Evolutionary conservation across 2,113 vertebrate genomes (phyloP).

Genomic region (Terrapene triunguis): DNA sequence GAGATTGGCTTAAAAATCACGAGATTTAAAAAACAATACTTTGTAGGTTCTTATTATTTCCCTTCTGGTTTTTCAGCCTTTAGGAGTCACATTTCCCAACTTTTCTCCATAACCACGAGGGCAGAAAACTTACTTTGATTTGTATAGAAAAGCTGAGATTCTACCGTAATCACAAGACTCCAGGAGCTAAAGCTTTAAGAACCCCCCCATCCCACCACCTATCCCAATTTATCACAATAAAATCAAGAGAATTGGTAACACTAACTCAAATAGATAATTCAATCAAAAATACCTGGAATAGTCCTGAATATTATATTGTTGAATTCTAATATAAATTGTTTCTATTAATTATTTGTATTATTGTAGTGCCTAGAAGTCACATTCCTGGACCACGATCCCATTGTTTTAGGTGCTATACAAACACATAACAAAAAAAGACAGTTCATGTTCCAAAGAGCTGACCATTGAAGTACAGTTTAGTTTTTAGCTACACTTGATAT

Average conservation of each 20-base stretch:
- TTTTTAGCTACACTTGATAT: not conserved
- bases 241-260: not conserved
- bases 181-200: not conserved
- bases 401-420: not conserved
- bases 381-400: not conserved
- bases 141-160: not conserved
- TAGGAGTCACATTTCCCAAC: not conserved
- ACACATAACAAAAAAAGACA: not conserved
- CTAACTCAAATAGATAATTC: rapidly evolving
- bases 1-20: not conserved
- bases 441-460: not conserved
- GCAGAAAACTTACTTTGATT: not conserved
- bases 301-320: too few species aligned
- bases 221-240: not conserved
- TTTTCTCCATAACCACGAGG: not conserved
- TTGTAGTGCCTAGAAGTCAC: not conserved
- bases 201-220: not conserved
- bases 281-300: not conserved
- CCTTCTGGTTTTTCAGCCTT: not conserved
- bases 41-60: not conserved
- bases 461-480: not conserved
- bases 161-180: not conserved
- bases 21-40: not conserved
- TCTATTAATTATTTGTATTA: not conserved
- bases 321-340: not conserved